Base-by-base conservation (phyloP, 2,888 invertebrate species). In the Cheiracanthium punctorium region DNA sequence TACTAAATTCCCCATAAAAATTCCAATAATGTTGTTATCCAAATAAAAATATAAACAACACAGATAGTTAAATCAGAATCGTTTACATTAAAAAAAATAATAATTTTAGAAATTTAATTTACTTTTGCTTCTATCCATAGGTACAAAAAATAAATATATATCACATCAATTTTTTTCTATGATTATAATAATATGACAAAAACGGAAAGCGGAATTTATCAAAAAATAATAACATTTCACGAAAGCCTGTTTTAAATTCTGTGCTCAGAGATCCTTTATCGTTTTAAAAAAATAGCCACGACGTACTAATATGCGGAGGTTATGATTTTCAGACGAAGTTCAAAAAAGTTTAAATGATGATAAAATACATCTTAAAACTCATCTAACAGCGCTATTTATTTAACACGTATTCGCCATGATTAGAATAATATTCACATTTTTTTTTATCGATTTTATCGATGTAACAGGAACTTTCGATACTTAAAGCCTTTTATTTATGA, bases 321-420 rank as follows among this genome's bases (percentile, higher is more conserved):
- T 17, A 58, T 24, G 24, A 5, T 24, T 58, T 24, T 24, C 5
- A 58, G 58, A 58, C 7, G 24, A 58, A 58, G 58, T 58, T 58
- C 24, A 58, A 58, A 37, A 48, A 58, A 58, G 58, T 58, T 58
- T 24, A 58, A 58, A 58, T 24, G 58, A 58, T 58, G 58, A 58
- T 58, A 58, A 58, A 58, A 58, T 58, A 58, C 58, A 24, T 58
- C 58, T 58, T 58, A 24, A 58, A 58, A 58, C 58, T 58, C 24
- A 58, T 58, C 58, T 24, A 24, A 58, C 14, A 17, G 24, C 24
- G 58, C 58, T 58, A 58, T 58, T 58, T 58, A 58, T 58, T 24
- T 58, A 58, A 58, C 58, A 58, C 24, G 24, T 24, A 58, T 58
- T 58, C 24, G 1, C 4, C 58, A 58, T 58, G 58, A 58, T 58